Evolutionary conservation across 2,113 vertebrate genomes (phyloP), one percentile per base, ranked within the genome.

Genomic region (Tetraodon nigroviridis): DNA sequence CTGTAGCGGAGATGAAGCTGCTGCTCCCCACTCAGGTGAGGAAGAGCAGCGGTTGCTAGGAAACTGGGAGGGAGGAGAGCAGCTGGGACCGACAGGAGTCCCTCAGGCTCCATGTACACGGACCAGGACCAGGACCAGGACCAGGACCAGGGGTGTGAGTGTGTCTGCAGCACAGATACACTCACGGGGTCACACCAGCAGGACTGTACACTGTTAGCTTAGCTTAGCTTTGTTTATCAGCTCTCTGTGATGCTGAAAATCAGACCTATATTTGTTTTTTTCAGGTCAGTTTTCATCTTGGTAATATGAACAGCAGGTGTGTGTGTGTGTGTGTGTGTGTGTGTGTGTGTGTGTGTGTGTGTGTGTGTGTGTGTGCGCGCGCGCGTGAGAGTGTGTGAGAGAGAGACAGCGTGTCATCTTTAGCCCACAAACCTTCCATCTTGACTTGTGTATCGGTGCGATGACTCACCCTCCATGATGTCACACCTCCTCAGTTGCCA

Each of bases 391-490:
- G 29, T 32, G 29, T 1, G 29, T 7, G 29, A 29, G 27, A 29
- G 27, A 29, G 27, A 29, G 27, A 29, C 27, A 29, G 27, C 27
- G 27, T 32, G 29, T 6, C 29, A 7, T 32, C 1, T 32, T 32
- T 32, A 32, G 29, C 29, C 8, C 29, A 32, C 29, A 45, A 73
- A 67, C 53, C 66, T 3, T 57, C 27, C 54, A 74, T 61, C 55
- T 69, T 69, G 46, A 73, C 57, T 62, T 67, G 19, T 67, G 19
- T 64, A 58, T 71, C 48, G 40, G 58, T 68, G 58, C 13, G 17
- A 55, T 87, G 83, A 89, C 85, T 90, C 86, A 88, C 58, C 73
- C 67, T 69, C 24, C 63, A 76, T 87, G 84, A 87, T 83, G 86
- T 88, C 86, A 86, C 69, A 58, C 54, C 50, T 56, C 50, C 65